phyloP scores from a whole-genome alignment of 2,888 invertebrate genomes.

The Leucania comma region DNA sequence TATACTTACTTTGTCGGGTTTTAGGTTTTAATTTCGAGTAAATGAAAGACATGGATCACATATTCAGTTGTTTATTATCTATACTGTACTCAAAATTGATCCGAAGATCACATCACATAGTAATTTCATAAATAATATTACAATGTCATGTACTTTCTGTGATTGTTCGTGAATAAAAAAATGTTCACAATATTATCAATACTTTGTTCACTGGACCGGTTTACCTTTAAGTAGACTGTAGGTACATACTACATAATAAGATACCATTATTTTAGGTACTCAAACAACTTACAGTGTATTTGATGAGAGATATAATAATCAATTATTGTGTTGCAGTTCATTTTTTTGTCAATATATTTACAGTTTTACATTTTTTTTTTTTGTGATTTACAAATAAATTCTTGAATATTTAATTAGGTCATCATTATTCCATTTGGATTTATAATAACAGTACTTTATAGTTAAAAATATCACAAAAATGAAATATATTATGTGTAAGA shows the following conservation, averaged over 20 bases:
- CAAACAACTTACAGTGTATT: conserved; percentile 89
- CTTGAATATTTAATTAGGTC: conserved; percentile 91
- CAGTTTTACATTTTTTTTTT: conserved; percentile 90
- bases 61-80: conserved; percentile 94
- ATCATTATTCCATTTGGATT: conserved; percentile 90
- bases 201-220: conserved; percentile 91
- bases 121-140: conserved; percentile 92
- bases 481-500: conserved; percentile 91
- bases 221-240: conserved; percentile 86
- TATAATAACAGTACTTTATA: conserved; percentile 91
- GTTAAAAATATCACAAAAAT: conserved; percentile 92
- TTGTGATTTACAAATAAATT: conserved; percentile 91
- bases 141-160: conserved; percentile 91
- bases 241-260: conserved; percentile 87
- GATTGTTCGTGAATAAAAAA: conserved; percentile 90
- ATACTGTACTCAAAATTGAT: conserved; percentile 94
- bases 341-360: conserved; percentile 91
- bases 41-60: conserved; percentile 89
- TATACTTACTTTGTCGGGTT: neutral
- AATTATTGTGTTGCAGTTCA: conserved; percentile 90
- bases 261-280: conserved; percentile 87
- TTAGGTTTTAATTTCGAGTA: conserved; percentile 34
- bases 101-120: conserved; percentile 94
- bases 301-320: conserved; percentile 88
- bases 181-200: conserved; percentile 90